Evolutionary conservation across 92 coral and sea anemone genomes (phyloP).

Genomic region (Pocillopora meandrina): DNA sequence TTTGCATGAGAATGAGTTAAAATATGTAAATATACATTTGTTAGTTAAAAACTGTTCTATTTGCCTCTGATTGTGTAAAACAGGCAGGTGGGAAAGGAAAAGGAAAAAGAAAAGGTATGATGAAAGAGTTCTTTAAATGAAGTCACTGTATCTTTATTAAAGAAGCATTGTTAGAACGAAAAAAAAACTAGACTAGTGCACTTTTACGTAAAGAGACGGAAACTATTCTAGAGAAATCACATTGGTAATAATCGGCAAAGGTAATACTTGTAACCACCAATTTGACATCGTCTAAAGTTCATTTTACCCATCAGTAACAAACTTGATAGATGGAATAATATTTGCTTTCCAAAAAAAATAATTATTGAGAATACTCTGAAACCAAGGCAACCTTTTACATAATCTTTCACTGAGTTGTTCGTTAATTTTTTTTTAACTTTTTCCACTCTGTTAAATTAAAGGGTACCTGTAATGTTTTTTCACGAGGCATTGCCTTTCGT

Average conservation of each 20-base stretch:
- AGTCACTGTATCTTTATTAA: no score
- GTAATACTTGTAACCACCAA: background rate
- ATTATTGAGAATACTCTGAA: background rate
- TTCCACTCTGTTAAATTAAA: no score
- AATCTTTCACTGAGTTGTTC: background rate
- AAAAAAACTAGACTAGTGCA: no score
- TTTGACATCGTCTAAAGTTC: background rate
- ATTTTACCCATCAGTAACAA: background rate
- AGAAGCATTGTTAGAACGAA: no score
- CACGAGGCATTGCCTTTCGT: no score
- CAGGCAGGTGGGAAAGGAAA: background rate
- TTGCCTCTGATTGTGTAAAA: background rate
- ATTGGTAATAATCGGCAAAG: no score
- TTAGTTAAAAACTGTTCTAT: background rate
- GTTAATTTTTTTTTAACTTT: background rate
- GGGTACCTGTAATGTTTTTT: no score
- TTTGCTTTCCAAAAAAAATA: background rate
- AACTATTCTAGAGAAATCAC: no score
- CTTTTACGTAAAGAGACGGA: no score
- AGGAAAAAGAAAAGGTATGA: no score
- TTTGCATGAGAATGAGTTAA: conserved; percentile 33
- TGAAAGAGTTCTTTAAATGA: no score
- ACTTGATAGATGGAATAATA: background rate
- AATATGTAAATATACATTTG: background rate
- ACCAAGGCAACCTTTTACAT: background rate